phyloP scores from a whole-genome alignment of 2,888 invertebrate species.

The Linnaemya vulpina region DNA sequence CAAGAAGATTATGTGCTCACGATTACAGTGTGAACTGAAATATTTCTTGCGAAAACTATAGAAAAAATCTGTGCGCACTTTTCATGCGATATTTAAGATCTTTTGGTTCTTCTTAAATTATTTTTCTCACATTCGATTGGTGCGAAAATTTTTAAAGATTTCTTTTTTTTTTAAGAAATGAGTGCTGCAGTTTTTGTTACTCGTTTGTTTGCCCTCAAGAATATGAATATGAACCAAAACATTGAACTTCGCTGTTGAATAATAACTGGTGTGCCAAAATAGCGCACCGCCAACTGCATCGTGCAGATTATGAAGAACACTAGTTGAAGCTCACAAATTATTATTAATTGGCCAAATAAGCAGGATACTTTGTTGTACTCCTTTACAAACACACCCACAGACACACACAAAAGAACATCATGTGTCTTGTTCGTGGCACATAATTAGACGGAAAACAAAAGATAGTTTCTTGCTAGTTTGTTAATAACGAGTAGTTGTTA shows the following conservation, averaged over 20 bases:
- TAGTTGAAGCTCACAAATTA: too few species aligned
- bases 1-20: conserved; percentile 1
- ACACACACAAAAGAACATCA: background rate
- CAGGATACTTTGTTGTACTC: background rate
- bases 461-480: too few species aligned
- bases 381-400: background rate
- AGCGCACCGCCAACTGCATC: background rate
- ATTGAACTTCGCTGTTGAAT: background rate
- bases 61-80: too few species aligned
- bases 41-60: background rate
- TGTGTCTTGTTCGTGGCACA: background rate
- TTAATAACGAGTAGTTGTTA: background rate
- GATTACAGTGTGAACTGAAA: background rate
- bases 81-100: too few species aligned
- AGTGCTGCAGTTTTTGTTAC: too few species aligned
- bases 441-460: background rate
- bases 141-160: too few species aligned
- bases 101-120: too few species aligned
- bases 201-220: too few species aligned
- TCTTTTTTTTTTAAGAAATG: too few species aligned
- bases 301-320: background rate
- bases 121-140: too few species aligned
- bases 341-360: conserved; percentile 13
- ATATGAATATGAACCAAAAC: too few species aligned
- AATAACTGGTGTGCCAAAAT: background rate